A percentile compares a stretch with the other conserved stretches of the same genome.
Conservation (phyloP, 2,113 vertebrate species). For the Herpailurus yagouaroundi region DNA sequence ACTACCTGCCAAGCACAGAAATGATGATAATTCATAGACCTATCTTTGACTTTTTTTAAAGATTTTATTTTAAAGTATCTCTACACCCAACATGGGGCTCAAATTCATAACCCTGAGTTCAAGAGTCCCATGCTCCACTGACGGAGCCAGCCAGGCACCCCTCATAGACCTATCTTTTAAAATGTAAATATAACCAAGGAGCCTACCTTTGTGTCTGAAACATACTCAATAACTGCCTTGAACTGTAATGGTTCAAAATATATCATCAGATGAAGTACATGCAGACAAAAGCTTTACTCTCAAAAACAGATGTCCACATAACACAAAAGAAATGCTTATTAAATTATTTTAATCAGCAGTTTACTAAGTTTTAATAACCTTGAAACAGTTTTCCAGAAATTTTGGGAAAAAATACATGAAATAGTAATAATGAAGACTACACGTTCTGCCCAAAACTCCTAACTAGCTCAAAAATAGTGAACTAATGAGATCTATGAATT, state of each 20-base stretch:
- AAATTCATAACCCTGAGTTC: background rate
- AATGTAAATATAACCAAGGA: background rate
- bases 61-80: background rate
- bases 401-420: background rate
- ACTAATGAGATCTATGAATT: background rate
- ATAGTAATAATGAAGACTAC: background rate
- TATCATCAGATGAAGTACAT: background rate
- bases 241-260: background rate
- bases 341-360: background rate
- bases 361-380: background rate
- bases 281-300: background rate
- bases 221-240: background rate
- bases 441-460: background rate
- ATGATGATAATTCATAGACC: background rate
- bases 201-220: background rate
- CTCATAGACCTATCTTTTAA: background rate
- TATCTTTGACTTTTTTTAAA: background rate
- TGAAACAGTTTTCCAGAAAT: background rate
- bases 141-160: background rate
- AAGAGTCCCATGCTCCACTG: background rate
- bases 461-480: background rate
- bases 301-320: conserved; percentile 33
- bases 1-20: background rate
- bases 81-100: background rate
- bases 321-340: conserved; percentile 42